These are phyloP conservation scores for Sebastes taczanowskii DNA, from an alignment of 2,797 vertebrate species.

Conservation along the genomic window DNA sequence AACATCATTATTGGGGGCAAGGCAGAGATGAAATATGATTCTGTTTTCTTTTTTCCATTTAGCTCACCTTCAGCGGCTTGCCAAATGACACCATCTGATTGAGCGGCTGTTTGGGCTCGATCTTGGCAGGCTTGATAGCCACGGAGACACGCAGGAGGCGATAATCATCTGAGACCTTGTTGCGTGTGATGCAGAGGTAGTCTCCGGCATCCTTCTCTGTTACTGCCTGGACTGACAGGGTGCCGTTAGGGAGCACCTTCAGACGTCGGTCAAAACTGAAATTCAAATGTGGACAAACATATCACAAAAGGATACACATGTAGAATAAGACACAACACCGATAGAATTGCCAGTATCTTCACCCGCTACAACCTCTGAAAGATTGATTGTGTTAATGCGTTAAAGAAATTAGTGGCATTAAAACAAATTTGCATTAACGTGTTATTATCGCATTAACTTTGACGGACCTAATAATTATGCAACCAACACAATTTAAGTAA, in stretches of 20 bases:
- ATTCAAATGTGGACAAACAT: conserved; percentile 1
- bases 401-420: too few species aligned
- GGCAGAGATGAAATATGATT: background rate
- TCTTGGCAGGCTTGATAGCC: conserved; percentile 89
- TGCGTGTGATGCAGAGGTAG: conserved; percentile 93
- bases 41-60: background rate
- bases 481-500: background rate
- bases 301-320: background rate
- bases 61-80: conserved; percentile 84
- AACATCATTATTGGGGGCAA: background rate
- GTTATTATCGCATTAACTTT: too few species aligned
- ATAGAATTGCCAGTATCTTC: background rate
- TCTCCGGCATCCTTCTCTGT: conserved; percentile 92
- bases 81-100: conserved; percentile 88
- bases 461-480: background rate
- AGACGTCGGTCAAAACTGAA: conserved; percentile 86
- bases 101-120: conserved; percentile 84
- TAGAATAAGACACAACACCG: background rate
- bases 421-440: too few species aligned
- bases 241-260: conserved; percentile 89
- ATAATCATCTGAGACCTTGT: conserved; percentile 91
- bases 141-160: conserved; percentile 88
- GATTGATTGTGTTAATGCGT: too few species aligned
- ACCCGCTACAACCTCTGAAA: too few species aligned
- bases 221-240: conserved; percentile 84